Evolutionary conservation across 2,888 invertebrate species (phyloP), one percentile per base, ranked within the genome.

Genomic region (Entomobrya proxima): DNA sequence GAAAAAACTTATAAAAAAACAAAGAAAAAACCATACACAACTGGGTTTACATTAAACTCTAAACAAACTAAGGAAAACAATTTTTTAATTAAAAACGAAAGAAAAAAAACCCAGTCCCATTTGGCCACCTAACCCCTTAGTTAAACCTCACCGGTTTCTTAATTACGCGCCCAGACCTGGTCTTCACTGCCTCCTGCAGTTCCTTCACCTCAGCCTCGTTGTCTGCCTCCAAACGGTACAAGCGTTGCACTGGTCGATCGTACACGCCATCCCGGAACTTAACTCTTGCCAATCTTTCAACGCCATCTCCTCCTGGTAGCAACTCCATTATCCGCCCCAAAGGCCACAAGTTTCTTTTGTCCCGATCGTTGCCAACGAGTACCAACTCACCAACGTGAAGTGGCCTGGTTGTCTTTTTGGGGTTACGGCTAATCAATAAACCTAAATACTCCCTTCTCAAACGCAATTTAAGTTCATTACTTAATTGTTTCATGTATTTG

Each of bases 391-490:
- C 75, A 15, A 75, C 27, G 13, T 1, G 2, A 7, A 75, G 21
- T 5, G 11, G 18, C 3, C 52, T 35, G 5, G 6, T 15, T 15
- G 11, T 24, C 61, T 61, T 58, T n/a, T 18, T 47, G 3, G 58
- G 32, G 0, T 21, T 11, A 0, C 35, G 18, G 6, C 44, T 24
- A 9, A 82, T 47, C 1, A 82, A 27, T 0, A 27, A 21, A 0
- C 13, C 37, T n/a, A 82, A n/a, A 18, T 82, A 82, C 18, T 82
- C 82, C 1, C 6, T 6, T 1, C 61, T 6, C n/a, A 82, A 80
- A 11, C 80, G 24, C 0, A 13, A n/a, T 13, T 15, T 27, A 0
- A 78, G 98, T 99, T 96, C n/a, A n/a, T n/a, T n/a, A n/a, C n/a
- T n/a, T n/a, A n/a, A n/a, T n/a, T n/a, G n/a, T n/a, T n/a, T n/a